Conservation (phyloP, 2,113 vertebrate genomes). For the Gila orcuttii region DNA sequence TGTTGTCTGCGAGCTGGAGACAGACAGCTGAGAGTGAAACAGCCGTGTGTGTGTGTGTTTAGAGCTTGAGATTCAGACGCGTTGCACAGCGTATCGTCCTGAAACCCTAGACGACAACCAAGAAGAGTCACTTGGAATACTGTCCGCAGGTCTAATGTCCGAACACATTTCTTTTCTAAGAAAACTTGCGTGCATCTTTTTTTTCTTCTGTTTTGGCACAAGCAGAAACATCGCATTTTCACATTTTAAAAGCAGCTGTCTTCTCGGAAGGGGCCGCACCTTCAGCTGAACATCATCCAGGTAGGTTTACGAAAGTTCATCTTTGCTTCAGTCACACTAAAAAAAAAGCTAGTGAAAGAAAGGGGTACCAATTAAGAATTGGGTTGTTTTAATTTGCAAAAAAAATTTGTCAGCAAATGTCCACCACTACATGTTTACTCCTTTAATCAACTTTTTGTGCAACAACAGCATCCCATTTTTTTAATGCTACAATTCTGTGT, state of each 20-base stretch:
- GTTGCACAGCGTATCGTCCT: conserved; percentile 35
- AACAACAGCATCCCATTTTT: neutral
- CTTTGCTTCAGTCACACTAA: neutral
- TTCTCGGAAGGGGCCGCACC: conserved; percentile 46
- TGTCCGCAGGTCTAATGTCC: neutral
- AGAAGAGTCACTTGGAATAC: conserved; percentile 54
- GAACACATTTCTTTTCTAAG: neutral
- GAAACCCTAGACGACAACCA: conserved; percentile 25
- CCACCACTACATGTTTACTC: neutral
- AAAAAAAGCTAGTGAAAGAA: neutral
- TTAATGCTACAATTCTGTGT: neutral
- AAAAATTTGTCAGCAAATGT: neutral
- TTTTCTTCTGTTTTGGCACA: conserved; percentile 30
- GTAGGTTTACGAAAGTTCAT: conserved; percentile 31
- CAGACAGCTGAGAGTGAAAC: conserved; percentile 60
- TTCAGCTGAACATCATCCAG: conserved; percentile 40
- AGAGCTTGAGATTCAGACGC: conserved; percentile 45
- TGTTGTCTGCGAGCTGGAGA: conserved; percentile 64
- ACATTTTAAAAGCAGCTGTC: conserved; percentile 10
- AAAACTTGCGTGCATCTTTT: conserved; percentile 16
- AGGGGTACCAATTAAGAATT: neutral
- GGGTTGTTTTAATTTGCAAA: neutral
- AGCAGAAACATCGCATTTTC: conserved; percentile 37
- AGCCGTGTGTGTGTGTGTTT: conserved; percentile 33
- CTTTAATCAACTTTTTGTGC: conserved; percentile 21